These are phyloP conservation scores for Octodon degus DNA, from an alignment of 2,113 vertebrate species.

Conservation along the genomic window DNA sequence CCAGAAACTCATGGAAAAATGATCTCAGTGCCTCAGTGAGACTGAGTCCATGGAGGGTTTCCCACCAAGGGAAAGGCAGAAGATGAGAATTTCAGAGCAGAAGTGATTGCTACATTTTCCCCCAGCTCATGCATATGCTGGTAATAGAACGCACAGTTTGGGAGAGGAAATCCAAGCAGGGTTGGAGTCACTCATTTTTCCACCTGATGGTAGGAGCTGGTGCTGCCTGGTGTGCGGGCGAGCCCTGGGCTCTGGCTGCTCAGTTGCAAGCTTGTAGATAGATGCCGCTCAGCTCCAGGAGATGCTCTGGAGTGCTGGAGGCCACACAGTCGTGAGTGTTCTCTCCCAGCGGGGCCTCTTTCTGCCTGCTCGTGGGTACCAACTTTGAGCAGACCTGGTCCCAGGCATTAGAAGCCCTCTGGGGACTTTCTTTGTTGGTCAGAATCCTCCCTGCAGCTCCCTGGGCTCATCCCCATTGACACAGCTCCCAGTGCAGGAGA, in stretches of 20 bases:
- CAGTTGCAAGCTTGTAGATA: neutral
- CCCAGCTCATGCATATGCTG: no score
- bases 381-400: neutral
- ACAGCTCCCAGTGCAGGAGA: neutral
- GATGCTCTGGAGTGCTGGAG: neutral
- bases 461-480: neutral
- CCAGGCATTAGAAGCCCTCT: neutral
- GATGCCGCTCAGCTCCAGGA: neutral
- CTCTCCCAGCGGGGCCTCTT: neutral
- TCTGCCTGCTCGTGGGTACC: neutral
- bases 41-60: neutral
- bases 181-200: neutral
- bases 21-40: neutral
- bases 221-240: neutral
- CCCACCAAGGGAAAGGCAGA: neutral
- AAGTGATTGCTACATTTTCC: neutral
- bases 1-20: neutral
- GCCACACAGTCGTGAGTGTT: neutral
- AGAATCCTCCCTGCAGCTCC: accelerated
- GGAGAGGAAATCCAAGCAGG: neutral
- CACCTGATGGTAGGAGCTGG: neutral
- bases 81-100: neutral
- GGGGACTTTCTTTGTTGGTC: neutral
- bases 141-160: no score
- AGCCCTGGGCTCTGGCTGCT: neutral